phyloP scores from a whole-genome alignment of 2,113 vertebrate species.

The Nyctereutes procyonoides region DNA sequence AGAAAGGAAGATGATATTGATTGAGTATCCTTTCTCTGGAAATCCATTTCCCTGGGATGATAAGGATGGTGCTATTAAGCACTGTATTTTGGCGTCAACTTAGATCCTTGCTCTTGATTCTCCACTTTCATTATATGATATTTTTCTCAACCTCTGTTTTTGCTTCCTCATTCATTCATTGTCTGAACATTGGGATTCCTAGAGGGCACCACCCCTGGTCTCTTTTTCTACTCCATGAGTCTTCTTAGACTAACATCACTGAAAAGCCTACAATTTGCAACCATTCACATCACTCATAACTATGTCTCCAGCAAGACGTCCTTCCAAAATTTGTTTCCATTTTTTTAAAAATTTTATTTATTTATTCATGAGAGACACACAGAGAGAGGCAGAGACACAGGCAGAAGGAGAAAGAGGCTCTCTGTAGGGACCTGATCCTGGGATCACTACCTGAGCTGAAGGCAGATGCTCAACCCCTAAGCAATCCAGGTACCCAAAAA shows the following conservation, averaged over 20 bases:
- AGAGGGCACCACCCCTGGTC: accelerated
- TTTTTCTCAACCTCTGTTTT: neutral
- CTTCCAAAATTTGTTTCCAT: neutral
- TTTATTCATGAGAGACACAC: too few relatives aligned
- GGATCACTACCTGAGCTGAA: too few relatives aligned
- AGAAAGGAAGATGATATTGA: neutral
- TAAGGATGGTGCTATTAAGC: neutral
- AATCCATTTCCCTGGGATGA: neutral
- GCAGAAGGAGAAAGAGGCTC: too few relatives aligned
- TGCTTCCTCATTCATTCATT: neutral
- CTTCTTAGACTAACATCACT: neutral
- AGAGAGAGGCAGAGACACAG: too few relatives aligned
- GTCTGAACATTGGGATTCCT: neutral
- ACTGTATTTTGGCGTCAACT: neutral
- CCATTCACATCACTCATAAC: neutral
- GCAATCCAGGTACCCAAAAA: too few relatives aligned
- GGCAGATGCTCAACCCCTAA: too few relatives aligned
- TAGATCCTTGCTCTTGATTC: neutral
- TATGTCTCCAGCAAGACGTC: neutral
- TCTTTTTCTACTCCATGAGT: too few relatives aligned
- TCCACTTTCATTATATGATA: neutral
- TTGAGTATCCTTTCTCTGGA: neutral
- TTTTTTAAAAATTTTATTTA: too few relatives aligned
- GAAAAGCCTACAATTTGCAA: accelerated
- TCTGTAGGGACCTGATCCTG: too few relatives aligned